phyloP scores from a whole-genome alignment of 2,888 invertebrate species.

The Mimumesa dahlbomi region DNA sequence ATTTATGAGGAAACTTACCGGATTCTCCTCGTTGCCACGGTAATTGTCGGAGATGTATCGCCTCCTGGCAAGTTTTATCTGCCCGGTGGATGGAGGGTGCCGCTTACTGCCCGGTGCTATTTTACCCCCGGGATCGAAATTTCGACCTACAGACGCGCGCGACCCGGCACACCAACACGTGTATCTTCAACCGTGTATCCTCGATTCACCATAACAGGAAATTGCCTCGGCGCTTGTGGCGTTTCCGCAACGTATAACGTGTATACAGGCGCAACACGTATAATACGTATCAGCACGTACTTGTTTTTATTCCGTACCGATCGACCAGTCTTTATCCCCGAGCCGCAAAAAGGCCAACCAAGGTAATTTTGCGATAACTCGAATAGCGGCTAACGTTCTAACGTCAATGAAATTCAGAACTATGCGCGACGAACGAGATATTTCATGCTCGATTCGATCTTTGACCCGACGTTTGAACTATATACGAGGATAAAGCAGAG shows the following conservation, averaged over 20 bases:
- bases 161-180: background rate
- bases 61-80: conserved; percentile 68
- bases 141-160: conserved; percentile 25
- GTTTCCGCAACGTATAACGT: conserved; percentile 10
- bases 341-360: conserved; percentile 35
- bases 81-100: conserved; percentile 35
- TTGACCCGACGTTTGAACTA: too few species aligned
- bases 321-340: conserved; percentile 14
- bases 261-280: background rate
- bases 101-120: conserved; percentile 36
- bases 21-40: conserved; percentile 62
- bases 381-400: conserved; percentile 35
- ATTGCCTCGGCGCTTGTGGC: conserved; percentile 45
- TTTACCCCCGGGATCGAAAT: conserved; percentile 55
- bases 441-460: too few species aligned
- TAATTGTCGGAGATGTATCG: conserved; percentile 74
- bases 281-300: conserved; percentile 13
- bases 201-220: conserved; percentile 46
- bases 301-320: conserved; percentile 28
- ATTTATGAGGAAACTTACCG: conserved; percentile 73
- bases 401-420: conserved; percentile 19
- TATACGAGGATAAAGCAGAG: too few species aligned
- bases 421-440: conserved; percentile 10
- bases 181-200: conserved; percentile 22
- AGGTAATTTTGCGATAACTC: conserved; percentile 48